These are phyloP conservation scores for Corythaeola cristata DNA, from an alignment of 2,113 vertebrate species.

Conservation along the genomic window DNA sequence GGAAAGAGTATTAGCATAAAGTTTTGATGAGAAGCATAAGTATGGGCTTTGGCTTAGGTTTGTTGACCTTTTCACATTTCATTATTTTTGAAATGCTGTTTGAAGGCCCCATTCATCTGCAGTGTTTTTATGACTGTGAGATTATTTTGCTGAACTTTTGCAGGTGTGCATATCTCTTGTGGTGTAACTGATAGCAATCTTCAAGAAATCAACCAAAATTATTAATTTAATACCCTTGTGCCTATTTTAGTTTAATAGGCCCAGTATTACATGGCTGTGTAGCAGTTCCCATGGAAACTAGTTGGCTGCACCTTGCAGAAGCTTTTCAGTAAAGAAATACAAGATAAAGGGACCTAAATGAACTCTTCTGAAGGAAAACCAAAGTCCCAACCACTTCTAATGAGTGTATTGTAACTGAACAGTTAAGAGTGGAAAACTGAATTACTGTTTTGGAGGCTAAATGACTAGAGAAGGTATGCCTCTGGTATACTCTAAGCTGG, in stretches of 20 bases:
- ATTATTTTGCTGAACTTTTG: not conserved
- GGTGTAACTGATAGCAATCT: not conserved
- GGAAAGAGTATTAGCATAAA: not conserved
- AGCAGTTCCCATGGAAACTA: slow-evolving; percentile 21
- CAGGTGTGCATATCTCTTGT: not conserved
- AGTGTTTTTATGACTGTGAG: not conserved
- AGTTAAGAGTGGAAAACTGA: not conserved
- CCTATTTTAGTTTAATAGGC: slow-evolving; percentile 24
- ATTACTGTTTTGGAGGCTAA: not conserved
- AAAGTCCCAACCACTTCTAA: not conserved
- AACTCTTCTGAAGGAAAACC: not conserved
- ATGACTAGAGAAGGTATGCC: not conserved
- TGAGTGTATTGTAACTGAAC: not conserved
- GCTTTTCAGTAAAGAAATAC: not conserved
- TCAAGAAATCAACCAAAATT: not conserved
- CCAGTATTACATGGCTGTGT: not conserved
- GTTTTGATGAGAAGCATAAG: not conserved
- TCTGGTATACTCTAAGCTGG: not conserved
- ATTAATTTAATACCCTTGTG: not conserved
- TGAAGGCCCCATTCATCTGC: not conserved
- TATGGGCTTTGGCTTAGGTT: not conserved
- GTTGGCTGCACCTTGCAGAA: not conserved
- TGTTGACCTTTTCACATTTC: not conserved
- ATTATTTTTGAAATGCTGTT: not conserved
- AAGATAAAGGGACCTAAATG: not conserved